These are phyloP conservation scores for Drosophila eohydei DNA, from an alignment of 2,888 invertebrate species.

Conservation along the genomic window DNA sequence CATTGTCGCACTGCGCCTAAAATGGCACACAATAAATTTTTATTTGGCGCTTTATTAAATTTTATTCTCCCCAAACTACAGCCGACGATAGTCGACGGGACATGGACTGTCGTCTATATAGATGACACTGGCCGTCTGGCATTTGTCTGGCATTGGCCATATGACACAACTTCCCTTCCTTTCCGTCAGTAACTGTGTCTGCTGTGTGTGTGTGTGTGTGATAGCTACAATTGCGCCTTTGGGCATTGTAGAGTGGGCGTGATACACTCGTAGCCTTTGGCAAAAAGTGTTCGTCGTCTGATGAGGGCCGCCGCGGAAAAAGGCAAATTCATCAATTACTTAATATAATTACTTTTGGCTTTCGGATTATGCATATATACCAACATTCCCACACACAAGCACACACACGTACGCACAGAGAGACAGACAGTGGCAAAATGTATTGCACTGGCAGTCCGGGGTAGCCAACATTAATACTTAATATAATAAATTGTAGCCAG, in stretches of 20 bases:
- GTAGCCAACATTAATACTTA: conserved; percentile 79
- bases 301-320: conserved; percentile 64
- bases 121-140: conserved; percentile 35
- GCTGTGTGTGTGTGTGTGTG: conserved; percentile 28
- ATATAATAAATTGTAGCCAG: conserved; percentile 82
- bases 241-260: conserved; percentile 3
- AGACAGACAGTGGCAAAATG: conserved; percentile 17
- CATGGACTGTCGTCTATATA: conserved; percentile 27
- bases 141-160: conserved; percentile 50
- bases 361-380: conserved; percentile 81
- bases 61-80: conserved; percentile 55
- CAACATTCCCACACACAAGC: conserved; percentile 31
- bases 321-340: conserved; percentile 82
- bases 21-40: conserved; percentile 78
- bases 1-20: conserved; percentile 67
- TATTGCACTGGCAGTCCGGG: conserved; percentile 42
- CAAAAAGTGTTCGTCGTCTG: conserved; percentile 47
- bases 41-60: conserved; percentile 77
- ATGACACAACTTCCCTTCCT: conserved; percentile 19
- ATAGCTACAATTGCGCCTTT: conserved; percentile 36
- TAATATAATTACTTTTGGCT: conserved; percentile 83
- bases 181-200: conserved; percentile 9
- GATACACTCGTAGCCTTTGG: conserved; percentile 41
- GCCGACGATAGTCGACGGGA: conserved; percentile 18
- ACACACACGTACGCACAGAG: background rate